Conservation (phyloP, 2,888 invertebrate genomes). For the Homarus gammarus region DNA sequence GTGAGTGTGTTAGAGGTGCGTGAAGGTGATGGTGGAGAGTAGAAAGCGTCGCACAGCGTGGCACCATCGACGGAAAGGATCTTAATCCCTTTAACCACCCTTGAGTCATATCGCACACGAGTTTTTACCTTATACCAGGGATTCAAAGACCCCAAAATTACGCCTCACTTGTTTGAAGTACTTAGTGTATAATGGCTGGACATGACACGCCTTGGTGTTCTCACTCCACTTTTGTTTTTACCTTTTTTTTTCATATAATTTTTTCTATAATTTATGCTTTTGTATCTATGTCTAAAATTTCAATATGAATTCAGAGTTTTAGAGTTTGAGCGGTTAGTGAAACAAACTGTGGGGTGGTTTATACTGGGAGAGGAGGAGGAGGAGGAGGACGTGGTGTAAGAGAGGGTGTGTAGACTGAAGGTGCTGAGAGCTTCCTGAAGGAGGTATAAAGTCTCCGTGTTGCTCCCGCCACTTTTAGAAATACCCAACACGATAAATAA, state of each 20-base stretch:
- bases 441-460: too few relatives aligned
- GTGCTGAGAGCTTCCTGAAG: too few relatives aligned
- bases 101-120: constrained; percentile 47
- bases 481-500: too few relatives aligned
- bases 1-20: not conserved
- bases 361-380: too few relatives aligned
- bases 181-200: constrained; percentile 52
- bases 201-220: constrained; percentile 28
- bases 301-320: too few relatives aligned
- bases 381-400: too few relatives aligned
- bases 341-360: too few relatives aligned
- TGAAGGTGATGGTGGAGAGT: not conserved
- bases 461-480: not conserved
- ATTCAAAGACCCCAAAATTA: constrained; percentile 25
- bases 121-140: constrained; percentile 48
- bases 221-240: not conserved
- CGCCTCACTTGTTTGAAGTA: constrained; percentile 27
- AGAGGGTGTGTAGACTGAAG: too few relatives aligned
- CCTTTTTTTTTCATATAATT: not conserved
- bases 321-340: too few relatives aligned
- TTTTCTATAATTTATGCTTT: not conserved
- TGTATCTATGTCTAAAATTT: not conserved
- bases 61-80: constrained; percentile 12
- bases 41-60: constrained; percentile 38
- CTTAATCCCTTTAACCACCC: constrained; percentile 56